Evolutionary conservation across 2,113 vertebrate species (phyloP), one percentile per base, ranked within the genome.

Genomic region (Prunella himalayana): DNA sequence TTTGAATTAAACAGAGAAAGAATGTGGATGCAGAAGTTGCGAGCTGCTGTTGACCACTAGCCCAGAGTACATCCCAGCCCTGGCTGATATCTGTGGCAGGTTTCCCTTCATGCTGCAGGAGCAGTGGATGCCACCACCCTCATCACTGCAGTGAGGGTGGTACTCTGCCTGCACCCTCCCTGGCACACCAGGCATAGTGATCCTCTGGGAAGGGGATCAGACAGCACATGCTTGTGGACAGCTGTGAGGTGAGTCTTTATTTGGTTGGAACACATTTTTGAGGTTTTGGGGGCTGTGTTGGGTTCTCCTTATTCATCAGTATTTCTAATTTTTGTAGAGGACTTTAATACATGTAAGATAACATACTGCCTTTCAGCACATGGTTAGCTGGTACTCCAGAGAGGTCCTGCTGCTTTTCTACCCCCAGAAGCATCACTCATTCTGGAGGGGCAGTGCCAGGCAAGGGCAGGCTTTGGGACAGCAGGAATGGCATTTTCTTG

Each of bases 111-210:
- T 39, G 22, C 15, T 37, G 7, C 39, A 82, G 33, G 17, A 75
- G 39, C 27, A 68, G 18, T 35, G 37, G 23, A 25, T 45, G 20
- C 21, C 41, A 47, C 20, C 33, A 18, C 2, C 56, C 3, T 53
- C 12, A 9, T 49, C 30, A 49, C 23, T 31, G 7, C 66, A 33
- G 8, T 37, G n/a, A 53, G 15, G 17, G 25, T 39, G 44, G 37
- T 18, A 28, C n/a, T 41, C 30, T 60, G 33, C 60, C n/a, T 53
- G 33, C 8, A 7, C 5, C 18, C 18, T 49, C 15, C 30, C 17
- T 47, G 44, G 13, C 8, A 22, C 0, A 0, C 2, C 1, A 59
- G 27, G 23, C 28, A 28, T 51, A 33, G 3, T 20, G 25, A 66
- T 45, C 27, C 47, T 6, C 15, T 31, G 59, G 31, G 65, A 41